Evolutionary conservation across 2,797 vertebrate species (phyloP).

Genomic region (Peromyscus melanophrys): DNA sequence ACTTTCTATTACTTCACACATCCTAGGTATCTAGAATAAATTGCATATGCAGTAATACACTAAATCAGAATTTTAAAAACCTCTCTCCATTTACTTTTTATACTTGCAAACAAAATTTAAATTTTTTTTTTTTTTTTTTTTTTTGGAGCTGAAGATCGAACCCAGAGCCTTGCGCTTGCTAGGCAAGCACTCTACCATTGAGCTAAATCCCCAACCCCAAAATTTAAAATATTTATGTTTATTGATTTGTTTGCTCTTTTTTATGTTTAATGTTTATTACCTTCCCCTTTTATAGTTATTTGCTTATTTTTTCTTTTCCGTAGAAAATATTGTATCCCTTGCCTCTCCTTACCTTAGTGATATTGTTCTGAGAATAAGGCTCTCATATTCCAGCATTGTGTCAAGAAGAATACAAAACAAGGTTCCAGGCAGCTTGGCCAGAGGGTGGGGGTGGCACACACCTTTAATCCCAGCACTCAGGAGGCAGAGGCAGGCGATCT

Average conservation of each 20-base stretch:
- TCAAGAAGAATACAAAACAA: neutral
- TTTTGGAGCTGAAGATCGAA: too few species aligned
- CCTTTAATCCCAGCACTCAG: neutral
- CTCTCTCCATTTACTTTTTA: neutral
- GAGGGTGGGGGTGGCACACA: neutral
- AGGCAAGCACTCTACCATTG: too few species aligned
- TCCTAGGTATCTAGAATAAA: neutral
- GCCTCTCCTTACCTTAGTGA: neutral
- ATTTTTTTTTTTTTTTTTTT: too few species aligned
- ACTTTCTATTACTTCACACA: too few species aligned
- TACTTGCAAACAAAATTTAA: neutral
- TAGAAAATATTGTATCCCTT: neutral
- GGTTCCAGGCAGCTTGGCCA: neutral
- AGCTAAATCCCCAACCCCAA: neutral
- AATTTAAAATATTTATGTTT: neutral
- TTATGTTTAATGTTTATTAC: neutral
- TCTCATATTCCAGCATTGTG: neutral
- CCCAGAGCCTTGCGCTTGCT: too few species aligned
- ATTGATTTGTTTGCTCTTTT: neutral
- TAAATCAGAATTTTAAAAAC: neutral
- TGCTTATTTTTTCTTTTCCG: neutral
- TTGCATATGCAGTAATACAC: rapidly evolving
- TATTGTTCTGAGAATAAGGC: neutral
- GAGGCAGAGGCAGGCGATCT: neutral
- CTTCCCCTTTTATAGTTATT: neutral